Evolutionary conservation across 1,140 invertebrate species (phyloP).

Genomic region (Chrysomallon squamiferum): DNA sequence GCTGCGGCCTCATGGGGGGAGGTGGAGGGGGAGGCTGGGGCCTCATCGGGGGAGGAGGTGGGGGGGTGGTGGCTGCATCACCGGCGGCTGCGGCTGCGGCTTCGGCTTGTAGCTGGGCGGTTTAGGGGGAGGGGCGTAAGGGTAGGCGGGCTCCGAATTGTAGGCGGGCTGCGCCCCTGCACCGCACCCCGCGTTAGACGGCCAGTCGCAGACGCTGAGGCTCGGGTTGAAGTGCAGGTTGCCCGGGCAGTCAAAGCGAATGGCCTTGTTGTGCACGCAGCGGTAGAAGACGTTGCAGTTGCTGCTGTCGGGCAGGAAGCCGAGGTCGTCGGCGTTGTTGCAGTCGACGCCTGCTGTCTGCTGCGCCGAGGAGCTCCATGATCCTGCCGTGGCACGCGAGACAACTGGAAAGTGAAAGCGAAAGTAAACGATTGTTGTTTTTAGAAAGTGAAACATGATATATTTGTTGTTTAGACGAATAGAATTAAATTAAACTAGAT

Average conservation of each 20-base stretch:
- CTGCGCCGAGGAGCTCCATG: neutral
- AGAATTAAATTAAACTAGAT: too few relatives aligned
- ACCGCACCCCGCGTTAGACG: neutral
- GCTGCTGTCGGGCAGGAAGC: neutral
- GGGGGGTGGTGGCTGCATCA: too few relatives aligned
- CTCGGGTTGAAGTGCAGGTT: neutral
- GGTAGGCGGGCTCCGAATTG: neutral
- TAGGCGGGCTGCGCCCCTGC: neutral
- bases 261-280: neutral
- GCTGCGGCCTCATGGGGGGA: neutral
- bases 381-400: neutral
- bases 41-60: neutral
- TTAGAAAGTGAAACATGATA: too few relatives aligned
- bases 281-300: neutral
- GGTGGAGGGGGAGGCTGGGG: neutral
- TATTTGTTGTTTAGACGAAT: too few relatives aligned
- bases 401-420: neutral
- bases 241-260: neutral
- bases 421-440: neutral
- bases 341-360: neutral
- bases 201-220: constrained; percentile 2
- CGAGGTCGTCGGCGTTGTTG: neutral
- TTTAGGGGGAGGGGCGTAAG: neutral
- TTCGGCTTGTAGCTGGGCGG: neutral
- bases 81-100: neutral